Evolutionary conservation across 2,888 invertebrate species (phyloP).

Genomic region (Orthonevra nobilis): DNA sequence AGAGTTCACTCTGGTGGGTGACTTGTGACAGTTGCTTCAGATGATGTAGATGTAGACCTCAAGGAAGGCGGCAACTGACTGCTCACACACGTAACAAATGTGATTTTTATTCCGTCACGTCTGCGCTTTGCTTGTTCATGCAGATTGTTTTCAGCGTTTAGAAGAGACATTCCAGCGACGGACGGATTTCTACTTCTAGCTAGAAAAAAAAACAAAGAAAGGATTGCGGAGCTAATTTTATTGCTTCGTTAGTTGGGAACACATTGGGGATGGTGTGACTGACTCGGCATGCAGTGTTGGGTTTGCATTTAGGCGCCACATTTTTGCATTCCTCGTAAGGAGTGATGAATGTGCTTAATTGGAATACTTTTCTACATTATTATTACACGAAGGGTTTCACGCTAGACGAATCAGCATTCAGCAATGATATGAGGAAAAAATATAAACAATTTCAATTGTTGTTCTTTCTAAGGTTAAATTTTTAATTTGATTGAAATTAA

Average conservation of each 20-base stretch:
- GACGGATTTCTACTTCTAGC: constrained; percentile 24
- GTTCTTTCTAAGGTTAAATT: no score
- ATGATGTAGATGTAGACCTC: constrained; percentile 13
- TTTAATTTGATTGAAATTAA: no score
- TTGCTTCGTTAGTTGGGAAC: constrained; percentile 6
- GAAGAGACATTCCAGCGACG: constrained; percentile 22
- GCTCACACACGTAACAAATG: constrained; percentile 53
- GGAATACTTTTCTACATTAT: no score
- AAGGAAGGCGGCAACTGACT: constrained; percentile 27
- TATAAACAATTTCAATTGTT: no score
- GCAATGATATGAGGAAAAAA: no score
- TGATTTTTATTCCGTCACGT: constrained; percentile 50
- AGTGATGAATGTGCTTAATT: no score
- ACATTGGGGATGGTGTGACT: constrained; percentile 17
- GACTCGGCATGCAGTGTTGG: constrained; percentile 46
- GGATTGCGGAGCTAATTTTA: constrained; percentile 25
- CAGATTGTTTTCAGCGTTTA: constrained; percentile 21
- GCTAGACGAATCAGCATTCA: no score
- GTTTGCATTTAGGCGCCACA: constrained; percentile 65
- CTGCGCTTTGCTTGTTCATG: constrained; percentile 11
- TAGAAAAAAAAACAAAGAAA: constrained; percentile 35
- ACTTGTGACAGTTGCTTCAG: constrained; percentile 34
- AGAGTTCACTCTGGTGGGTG: constrained; percentile 42
- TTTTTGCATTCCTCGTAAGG: no score
- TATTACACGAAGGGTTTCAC: no score